Evolutionary conservation across 2,888 invertebrate genomes (phyloP).

Genomic region (Dermolepida albohirtum): DNA sequence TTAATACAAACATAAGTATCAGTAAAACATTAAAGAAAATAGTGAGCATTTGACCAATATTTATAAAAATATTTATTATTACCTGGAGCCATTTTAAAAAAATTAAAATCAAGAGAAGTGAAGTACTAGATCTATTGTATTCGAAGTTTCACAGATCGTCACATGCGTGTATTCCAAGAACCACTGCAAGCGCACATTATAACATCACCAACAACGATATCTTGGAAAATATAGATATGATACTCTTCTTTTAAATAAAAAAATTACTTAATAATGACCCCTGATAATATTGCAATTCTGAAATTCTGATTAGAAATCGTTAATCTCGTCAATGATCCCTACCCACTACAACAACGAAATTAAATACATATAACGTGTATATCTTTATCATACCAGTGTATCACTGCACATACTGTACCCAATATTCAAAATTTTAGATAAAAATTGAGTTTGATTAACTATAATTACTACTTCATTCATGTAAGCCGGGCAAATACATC

Average conservation of each 20-base stretch:
- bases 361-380: not conserved
- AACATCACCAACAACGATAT: slow-evolving; percentile 11
- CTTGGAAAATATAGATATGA: slow-evolving; percentile 11
- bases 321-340: slow-evolving; percentile 16
- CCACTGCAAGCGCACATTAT: slow-evolving; percentile 4
- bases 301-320: slow-evolving; percentile 18
- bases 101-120: not conserved
- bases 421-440: too few species aligned
- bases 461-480: too few species aligned
- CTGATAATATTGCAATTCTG: slow-evolving; percentile 25
- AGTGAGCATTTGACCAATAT: not conserved
- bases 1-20: too few species aligned
- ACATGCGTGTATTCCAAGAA: slow-evolving; percentile 9
- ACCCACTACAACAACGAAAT: slow-evolving; percentile 17
- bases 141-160: slow-evolving; percentile 9
- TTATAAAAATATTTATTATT: slow-evolving; percentile 7
- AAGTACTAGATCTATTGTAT: slow-evolving; percentile 1
- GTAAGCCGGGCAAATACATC: too few species aligned
- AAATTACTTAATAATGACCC: slow-evolving; percentile 31
- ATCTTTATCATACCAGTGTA: too few species aligned
- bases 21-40: not conserved
- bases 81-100: slow-evolving; percentile 22
- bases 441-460: too few species aligned
- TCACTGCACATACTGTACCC: too few species aligned
- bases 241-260: slow-evolving; percentile 17